These are phyloP conservation scores for Stylophora pistillata DNA, from an alignment of 64 coral and sea anemone genomes.

Conservation along the genomic window DNA sequence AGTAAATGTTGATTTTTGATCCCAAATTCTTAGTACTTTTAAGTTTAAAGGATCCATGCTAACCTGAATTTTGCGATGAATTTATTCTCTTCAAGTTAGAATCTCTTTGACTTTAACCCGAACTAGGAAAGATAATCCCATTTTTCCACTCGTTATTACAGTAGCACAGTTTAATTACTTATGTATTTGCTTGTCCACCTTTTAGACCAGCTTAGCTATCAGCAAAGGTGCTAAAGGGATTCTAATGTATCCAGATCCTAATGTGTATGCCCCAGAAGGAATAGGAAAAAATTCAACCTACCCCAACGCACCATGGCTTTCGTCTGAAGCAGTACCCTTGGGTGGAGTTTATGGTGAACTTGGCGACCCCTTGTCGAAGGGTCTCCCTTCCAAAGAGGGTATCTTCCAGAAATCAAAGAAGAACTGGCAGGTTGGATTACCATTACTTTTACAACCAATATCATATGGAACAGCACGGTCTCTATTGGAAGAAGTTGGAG, in stretches of 20 bases:
- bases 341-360: neutral
- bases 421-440: neutral
- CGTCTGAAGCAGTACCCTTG: slow-evolving; percentile 35
- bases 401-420: slow-evolving; percentile 33
- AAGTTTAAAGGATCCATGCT: too few species aligned
- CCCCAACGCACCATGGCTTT: slow-evolving; percentile 43
- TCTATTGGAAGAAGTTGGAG: slow-evolving; percentile 29
- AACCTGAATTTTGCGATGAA: too few species aligned
- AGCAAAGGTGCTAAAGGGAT: slow-evolving; percentile 41
- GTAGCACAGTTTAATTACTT: neutral
- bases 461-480: slow-evolving; percentile 38
- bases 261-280: neutral
- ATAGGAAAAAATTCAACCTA: slow-evolving; percentile 44
- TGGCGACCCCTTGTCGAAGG: slow-evolving; percentile 47
- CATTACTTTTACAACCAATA: slow-evolving; percentile 64
- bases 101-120: too few species aligned
- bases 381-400: slow-evolving; percentile 46
- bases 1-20: too few species aligned
- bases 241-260: slow-evolving; percentile 46
- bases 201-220: neutral
- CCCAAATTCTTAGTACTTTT: too few species aligned
- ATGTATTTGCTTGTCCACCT: neutral
- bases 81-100: too few species aligned
- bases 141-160: neutral
- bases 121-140: too few species aligned